Base-by-base conservation (phyloP, 2,797 vertebrate genomes). In the Saguinus oedipus region DNA sequence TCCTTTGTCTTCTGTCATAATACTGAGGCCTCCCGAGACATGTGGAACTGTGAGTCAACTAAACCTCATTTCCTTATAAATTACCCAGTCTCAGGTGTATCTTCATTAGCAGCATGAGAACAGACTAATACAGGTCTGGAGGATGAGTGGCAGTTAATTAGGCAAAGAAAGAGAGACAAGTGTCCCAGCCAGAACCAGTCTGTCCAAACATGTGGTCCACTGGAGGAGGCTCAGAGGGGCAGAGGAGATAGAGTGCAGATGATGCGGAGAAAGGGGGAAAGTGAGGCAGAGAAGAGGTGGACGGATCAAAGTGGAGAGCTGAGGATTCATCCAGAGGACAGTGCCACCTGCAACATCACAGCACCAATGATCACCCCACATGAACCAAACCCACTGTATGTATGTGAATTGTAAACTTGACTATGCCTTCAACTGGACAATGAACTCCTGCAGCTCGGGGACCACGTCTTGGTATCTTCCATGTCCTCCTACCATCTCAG, bases 241-340 rank as follows among this genome's bases (percentile, higher is more conserved):
- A 6, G 0, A 1, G 11, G 48, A 24, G 4, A 33, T 13, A 1
- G 55, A 17, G 50, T 5, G 2, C 14, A 78, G 36, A 48, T 3
- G 7, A 7, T 1, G 57, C 6, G 10, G 9, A 13, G 12, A 10
- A 12, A 75, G 44, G 19, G 6, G 36, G 42, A 1, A 6, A 27
- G 26, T 30, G 11, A 44, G 10, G 64, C 36, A 76, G 26, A 55
- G 6, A 19, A 46, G 33, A 50, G 20, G 30, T 0, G 11, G 24
- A 48, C 30, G 19, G 61, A 33, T 24, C 70, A n/a, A 68, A 68
- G 33, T 9, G 33, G 64, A 68, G 33, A 68, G 64, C 7, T n/a
- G 33, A 50, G 50, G 26, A 26, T 17, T 50, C 11, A 44, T 7
- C 15, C 55, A 75, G 36, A 84, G 68, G 68, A 79, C 2, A 5